These are phyloP conservation scores for Ophthalmolycus amberensis DNA, from an alignment of 2,113 vertebrate genomes.

Conservation along the genomic window DNA sequence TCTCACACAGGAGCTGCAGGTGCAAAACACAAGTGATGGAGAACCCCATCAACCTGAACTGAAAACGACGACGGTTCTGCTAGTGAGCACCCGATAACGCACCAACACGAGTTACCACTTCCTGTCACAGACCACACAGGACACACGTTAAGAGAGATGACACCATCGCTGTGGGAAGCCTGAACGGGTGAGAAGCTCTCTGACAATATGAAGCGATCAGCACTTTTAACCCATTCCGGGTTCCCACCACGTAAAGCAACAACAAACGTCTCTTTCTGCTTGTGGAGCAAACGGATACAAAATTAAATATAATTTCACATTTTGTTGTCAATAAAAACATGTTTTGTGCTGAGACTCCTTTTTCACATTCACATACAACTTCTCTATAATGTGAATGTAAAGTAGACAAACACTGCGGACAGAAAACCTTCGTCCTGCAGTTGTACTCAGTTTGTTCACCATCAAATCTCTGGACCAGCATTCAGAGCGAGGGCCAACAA, in stretches of 20 bases:
- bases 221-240: neutral
- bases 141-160: constrained; percentile 17
- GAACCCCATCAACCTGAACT: neutral
- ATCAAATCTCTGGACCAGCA: neutral
- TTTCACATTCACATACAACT: neutral
- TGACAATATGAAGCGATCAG: constrained; percentile 14
- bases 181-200: constrained; percentile 14
- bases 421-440: neutral
- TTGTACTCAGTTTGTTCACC: neutral
- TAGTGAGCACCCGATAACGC: constrained; percentile 47
- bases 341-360: constrained; percentile 46
- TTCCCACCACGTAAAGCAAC: constrained; percentile 19
- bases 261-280: constrained; percentile 7
- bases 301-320: neutral
- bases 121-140: constrained; percentile 22
- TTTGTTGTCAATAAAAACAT: neutral
- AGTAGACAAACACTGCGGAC: neutral
- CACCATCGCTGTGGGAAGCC: neutral
- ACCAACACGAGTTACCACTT: constrained; percentile 22
- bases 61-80: neutral
- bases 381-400: constrained; percentile 7
- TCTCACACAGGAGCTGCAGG: constrained; percentile 27
- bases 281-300: neutral
- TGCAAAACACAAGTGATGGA: constrained; percentile 27
- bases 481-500: constrained; percentile 26